These are phyloP conservation scores for Parazoanthus atlanticus DNA, from an alignment of 92 coral and sea anemone genomes.

Conservation along the genomic window DNA sequence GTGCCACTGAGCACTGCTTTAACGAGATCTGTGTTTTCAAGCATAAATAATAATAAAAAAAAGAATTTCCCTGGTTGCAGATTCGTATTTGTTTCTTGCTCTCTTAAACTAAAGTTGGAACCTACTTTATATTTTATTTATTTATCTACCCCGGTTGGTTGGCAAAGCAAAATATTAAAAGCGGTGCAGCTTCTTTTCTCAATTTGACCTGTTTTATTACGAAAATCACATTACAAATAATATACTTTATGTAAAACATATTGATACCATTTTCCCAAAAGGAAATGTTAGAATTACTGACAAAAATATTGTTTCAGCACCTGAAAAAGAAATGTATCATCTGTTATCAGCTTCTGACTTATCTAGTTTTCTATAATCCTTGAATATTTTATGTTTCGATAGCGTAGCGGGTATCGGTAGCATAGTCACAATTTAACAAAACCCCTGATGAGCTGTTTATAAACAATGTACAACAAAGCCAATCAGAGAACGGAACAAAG, in stretches of 20 bases:
- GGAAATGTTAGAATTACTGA: not conserved
- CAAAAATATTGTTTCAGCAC: not conserved
- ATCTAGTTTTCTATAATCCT: not conserved
- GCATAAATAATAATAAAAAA: not conserved
- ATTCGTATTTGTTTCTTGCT: not conserved
- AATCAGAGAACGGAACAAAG: not conserved
- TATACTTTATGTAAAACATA: not conserved
- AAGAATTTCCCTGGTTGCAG: not conserved
- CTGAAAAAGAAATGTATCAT: not conserved
- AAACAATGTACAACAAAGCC: not conserved
- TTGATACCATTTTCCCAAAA: not conserved
- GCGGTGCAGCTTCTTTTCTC: not conserved
- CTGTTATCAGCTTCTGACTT: not conserved
- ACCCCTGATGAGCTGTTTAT: not conserved
- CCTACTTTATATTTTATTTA: not conserved
- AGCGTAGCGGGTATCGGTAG: not conserved
- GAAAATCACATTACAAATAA: not conserved
- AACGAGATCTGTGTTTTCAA: not conserved
- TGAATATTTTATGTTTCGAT: not conserved
- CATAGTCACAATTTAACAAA: not conserved
- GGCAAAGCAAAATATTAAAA: slow-evolving; percentile 16
- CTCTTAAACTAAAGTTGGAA: not conserved
- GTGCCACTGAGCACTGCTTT: not conserved
- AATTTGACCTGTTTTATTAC: not conserved
- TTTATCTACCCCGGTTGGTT: not conserved